phyloP scores from a whole-genome alignment of 2,113 vertebrate species.

The Actenoides hombroni region DNA sequence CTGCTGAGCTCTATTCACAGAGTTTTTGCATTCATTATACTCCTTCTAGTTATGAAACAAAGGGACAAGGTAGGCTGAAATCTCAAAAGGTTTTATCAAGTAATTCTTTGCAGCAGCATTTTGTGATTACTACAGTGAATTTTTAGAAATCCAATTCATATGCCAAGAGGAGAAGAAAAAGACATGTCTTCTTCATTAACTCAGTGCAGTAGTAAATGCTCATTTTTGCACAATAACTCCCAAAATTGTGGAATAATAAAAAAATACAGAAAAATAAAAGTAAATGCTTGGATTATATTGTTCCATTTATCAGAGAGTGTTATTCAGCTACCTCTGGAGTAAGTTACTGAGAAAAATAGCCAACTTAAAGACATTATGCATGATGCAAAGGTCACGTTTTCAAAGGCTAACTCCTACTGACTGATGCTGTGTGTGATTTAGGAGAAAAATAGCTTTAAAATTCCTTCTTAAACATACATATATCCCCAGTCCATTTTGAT shows the following conservation, averaged over 20 bases:
- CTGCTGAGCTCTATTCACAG: conserved; percentile 57
- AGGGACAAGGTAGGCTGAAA: conserved; percentile 47
- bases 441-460: neutral
- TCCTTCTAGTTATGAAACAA: conserved; percentile 45
- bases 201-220: neutral
- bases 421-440: neutral
- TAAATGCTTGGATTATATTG: rapidly evolving
- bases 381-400: neutral
- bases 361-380: neutral
- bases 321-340: neutral
- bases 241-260: neutral
- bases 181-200: neutral
- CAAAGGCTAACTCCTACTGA: neutral
- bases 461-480: neutral
- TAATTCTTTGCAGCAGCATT: conserved; percentile 40
- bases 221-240: neutral
- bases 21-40: conserved; percentile 68
- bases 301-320: rapidly evolving
- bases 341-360: neutral
- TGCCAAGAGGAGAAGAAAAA: neutral
- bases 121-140: conserved; percentile 48
- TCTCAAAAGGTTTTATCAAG: conserved; percentile 63
- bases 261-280: neutral
- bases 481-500: neutral
- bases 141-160: neutral